Conservation (phyloP, 2,113 vertebrate genomes). For the Amblyornis subalaris region DNA sequence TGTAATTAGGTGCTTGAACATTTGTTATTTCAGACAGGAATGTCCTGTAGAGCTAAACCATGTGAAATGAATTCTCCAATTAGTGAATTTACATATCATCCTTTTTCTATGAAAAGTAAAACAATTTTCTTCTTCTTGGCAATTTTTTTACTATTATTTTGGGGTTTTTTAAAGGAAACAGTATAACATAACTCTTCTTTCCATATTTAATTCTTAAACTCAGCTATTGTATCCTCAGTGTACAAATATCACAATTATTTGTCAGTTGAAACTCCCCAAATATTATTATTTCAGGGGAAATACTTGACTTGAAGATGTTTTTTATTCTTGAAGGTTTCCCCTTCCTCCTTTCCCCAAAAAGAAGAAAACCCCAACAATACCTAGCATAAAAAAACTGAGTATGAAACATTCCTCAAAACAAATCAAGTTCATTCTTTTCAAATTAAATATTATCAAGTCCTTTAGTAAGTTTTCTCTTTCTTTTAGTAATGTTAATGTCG, state of each 20-base stretch:
- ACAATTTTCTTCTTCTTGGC: neutral
- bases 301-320: neutral
- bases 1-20: slow-evolving; percentile 40
- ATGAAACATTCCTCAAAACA: neutral
- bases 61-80: slow-evolving; percentile 8
- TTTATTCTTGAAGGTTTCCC: neutral
- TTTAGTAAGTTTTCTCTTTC: neutral
- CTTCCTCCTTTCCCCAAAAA: neutral
- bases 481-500: neutral
- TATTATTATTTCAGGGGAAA: neutral
- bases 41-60: slow-evolving; percentile 32
- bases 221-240: neutral
- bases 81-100: neutral
- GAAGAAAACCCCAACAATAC: neutral
- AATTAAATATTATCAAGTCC: neutral
- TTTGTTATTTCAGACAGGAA: slow-evolving; percentile 39
- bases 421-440: neutral
- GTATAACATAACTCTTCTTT: neutral
- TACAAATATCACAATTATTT: neutral
- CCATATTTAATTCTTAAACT: neutral
- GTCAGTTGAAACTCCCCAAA: neutral
- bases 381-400: neutral
- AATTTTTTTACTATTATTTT: neutral
- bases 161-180: neutral
- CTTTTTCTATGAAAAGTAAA: neutral